Evolutionary conservation across 1,140 invertebrate genomes (phyloP).

Genomic region (Bombyx mandarina): DNA sequence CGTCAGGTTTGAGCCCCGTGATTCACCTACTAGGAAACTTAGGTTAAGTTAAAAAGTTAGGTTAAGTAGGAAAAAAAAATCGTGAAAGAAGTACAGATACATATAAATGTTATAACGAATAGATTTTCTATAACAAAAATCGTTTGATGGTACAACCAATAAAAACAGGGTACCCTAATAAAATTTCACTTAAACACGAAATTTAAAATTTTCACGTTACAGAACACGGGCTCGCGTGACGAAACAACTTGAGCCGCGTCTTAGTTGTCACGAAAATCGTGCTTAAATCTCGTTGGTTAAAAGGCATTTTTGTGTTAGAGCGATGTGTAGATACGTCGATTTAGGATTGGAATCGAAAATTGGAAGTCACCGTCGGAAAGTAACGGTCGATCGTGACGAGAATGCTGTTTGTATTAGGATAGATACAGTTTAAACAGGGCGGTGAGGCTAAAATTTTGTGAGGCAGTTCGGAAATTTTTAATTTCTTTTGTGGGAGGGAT

Average conservation of each 20-base stretch:
- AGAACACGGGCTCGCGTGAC: not conserved
- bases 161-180: conserved; percentile 51
- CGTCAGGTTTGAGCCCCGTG: no score
- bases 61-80: no score
- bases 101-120: no score
- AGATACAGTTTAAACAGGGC: conserved; percentile 10
- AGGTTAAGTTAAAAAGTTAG: no score
- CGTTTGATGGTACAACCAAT: conserved; percentile 23
- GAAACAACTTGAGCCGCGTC: no score
- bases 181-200: conserved; percentile 67
- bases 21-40: no score
- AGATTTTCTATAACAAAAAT: no score
- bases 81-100: no score
- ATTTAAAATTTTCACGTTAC: conserved; percentile 63
- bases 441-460: conserved; percentile 26
- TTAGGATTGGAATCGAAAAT: conserved; percentile 30
- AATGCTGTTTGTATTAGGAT: conserved; percentile 33
- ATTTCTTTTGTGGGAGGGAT: conserved; percentile 36
- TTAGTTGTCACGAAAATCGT: no score
- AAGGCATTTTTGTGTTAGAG: no score
- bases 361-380: conserved; percentile 64
- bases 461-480: conserved; percentile 22
- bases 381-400: conserved; percentile 56
- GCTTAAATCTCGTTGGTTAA: no score
- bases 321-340: conserved; percentile 7